These are phyloP conservation scores for Vidua macroura DNA, from an alignment of 2,113 vertebrate species.

Conservation along the genomic window DNA sequence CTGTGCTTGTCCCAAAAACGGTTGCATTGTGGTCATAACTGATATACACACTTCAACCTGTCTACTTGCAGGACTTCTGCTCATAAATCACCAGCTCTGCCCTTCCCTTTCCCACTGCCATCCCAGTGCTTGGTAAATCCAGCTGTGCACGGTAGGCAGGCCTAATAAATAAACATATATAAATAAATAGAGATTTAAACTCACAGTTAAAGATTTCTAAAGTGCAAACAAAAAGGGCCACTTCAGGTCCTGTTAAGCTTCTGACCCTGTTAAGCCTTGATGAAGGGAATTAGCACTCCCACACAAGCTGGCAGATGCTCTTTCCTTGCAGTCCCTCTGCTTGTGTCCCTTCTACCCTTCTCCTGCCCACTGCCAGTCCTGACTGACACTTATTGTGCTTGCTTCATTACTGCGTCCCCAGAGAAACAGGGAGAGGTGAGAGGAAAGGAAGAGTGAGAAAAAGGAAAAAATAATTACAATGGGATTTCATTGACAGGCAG, in stretches of 20 bases:
- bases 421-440: background rate
- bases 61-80: background rate
- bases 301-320: background rate
- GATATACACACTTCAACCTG: accelerated
- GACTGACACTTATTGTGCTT: background rate
- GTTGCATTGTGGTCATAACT: accelerated
- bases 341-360: background rate
- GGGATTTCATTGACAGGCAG: slow-evolving; percentile 17
- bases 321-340: background rate
- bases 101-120: background rate
- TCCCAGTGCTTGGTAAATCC: background rate
- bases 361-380: background rate
- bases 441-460: slow-evolving; percentile 15
- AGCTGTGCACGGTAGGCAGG: background rate
- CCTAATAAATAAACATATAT: background rate
- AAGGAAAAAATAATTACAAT: slow-evolving; percentile 47
- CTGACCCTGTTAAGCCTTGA: background rate
- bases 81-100: background rate
- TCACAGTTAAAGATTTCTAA: background rate
- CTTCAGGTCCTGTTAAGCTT: background rate
- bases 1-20: background rate
- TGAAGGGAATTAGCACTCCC: background rate
- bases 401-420: slow-evolving; percentile 8
- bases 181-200: background rate
- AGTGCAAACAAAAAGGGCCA: background rate